Conservation (phyloP, 2,113 vertebrate genomes). For the Cryptotis parvus region DNA sequence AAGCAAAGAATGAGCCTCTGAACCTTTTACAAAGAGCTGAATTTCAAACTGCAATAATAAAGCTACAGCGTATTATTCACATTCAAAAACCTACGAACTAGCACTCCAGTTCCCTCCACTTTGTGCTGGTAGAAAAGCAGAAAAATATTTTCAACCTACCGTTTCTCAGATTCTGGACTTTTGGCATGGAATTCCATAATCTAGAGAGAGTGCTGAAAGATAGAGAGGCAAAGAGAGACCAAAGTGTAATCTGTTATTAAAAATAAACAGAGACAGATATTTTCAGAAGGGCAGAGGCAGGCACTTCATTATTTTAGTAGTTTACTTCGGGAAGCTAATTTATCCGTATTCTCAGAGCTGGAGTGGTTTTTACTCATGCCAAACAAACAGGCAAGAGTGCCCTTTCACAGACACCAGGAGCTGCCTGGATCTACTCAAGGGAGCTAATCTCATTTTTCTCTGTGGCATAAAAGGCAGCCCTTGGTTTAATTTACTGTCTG, state of each 20-base stretch:
- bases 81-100: background rate
- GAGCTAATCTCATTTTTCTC: conserved; percentile 89
- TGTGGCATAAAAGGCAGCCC: conserved; percentile 86
- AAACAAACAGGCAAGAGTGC: conserved; percentile 84
- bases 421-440: conserved; percentile 86
- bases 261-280: conserved; percentile 89
- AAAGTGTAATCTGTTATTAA: conserved; percentile 87
- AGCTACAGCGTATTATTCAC: conserved; percentile 33
- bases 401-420: conserved; percentile 84
- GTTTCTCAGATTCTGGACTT: conserved; percentile 73
- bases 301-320: conserved; percentile 88
- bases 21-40: background rate
- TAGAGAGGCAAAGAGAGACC: conserved; percentile 84
- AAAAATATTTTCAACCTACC: conserved; percentile 4
- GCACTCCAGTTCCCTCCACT: conserved; percentile 30
- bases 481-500: conserved; percentile 87
- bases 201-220: conserved; percentile 75
- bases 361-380: conserved; percentile 85
- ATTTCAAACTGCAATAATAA: conserved; percentile 12
- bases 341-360: conserved; percentile 85
- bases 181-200: conserved; percentile 72
- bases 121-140: background rate
- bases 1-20: background rate
- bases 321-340: conserved; percentile 89
- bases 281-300: conserved; percentile 87